phyloP scores from a whole-genome alignment of 2,113 vertebrate species.

The Copsychus sechellarum region DNA sequence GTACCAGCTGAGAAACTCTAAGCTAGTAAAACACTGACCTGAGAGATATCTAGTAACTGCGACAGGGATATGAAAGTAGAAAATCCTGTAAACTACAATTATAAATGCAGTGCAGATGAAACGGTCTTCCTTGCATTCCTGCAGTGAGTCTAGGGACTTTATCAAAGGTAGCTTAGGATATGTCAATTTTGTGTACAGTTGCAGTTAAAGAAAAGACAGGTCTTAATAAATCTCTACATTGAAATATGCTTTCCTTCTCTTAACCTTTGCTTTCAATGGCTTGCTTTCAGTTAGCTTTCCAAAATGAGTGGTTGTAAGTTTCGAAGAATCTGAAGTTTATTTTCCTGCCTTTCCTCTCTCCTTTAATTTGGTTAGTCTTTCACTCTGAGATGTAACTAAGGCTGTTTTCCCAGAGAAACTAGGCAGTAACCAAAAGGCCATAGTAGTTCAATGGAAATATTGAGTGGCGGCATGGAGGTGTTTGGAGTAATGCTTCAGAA shows the following conservation, averaged over 20 bases:
- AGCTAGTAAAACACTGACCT: slow-evolving; percentile 35
- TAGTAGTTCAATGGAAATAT: neutral
- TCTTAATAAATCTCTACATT: slow-evolving; percentile 29
- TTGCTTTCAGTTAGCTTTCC: slow-evolving; percentile 1
- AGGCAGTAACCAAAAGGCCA: neutral
- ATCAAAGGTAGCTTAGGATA: slow-evolving; percentile 29
- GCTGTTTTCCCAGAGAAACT: neutral
- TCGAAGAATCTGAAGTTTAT: neutral
- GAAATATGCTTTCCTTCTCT: slow-evolving; percentile 17
- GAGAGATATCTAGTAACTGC: neutral
- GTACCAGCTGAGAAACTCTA: neutral
- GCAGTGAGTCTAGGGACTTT: neutral
- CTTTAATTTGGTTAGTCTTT: neutral
- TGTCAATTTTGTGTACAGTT: slow-evolving; percentile 43
- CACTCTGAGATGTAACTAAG: neutral
- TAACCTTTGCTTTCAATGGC: slow-evolving; percentile 27
- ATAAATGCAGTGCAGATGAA: slow-evolving; percentile 31
- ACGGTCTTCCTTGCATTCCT: slow-evolving; percentile 12
- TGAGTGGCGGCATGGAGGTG: neutral
- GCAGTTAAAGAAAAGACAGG: slow-evolving; percentile 49
- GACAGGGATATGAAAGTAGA: neutral
- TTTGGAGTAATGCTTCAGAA: neutral
- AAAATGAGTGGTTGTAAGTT: neutral
- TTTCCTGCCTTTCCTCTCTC: neutral
- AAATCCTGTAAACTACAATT: neutral